Evolutionary conservation across 92 coral and sea anemone species (phyloP), one percentile per base, ranked within the genome.

Genomic region (Pocillopora grandis): DNA sequence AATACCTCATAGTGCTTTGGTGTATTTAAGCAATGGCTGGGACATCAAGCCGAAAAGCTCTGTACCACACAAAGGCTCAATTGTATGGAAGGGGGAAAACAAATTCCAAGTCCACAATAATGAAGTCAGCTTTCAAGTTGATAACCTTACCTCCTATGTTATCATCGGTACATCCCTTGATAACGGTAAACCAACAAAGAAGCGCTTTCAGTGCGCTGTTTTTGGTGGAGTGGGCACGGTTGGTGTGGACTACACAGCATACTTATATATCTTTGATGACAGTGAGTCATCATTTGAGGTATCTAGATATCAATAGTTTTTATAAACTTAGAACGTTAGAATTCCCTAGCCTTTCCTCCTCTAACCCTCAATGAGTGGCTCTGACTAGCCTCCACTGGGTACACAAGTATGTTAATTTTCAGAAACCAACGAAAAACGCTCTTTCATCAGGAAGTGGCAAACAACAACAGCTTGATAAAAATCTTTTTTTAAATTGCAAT

Each of bases 261-360:
- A 76, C 14, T 36, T 89, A 63, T 91, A 87, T 58, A 42, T 93
- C 15, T 75, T 93, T 31, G 97, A 93, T 84, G 97, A 93, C 84
- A 89, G 94, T 68, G 94, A 91, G 77, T 84, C 97, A 49, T 89
- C 94, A 48, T 56, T 79, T 5, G 78, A 79, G 92, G 97, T 93
- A 81, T 21, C 42, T n/a, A 66, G 17, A 11, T 7, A 33, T 5
- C 20, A 37, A 31, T 33, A 67, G 18, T 67, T 16, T 12, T n/a
- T 70, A 33, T 9, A 13, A 69, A 13, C 35, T 1, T 5, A 19
- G 52, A 11, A 27, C 16, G 70, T 20, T 35, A 12, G 18, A 59
- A 2, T 59, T 59, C 8, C 52, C 52, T 3, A 0, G 52, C 0
- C 8, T 42, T 7, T 42, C 8, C 8, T 42, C 52, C 8, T 7